A percentile compares a stretch with the other conserved stretches of the same genome.
Conservation (phyloP, 2,797 vertebrate genomes). For the Astyanax mexicanus region DNA sequence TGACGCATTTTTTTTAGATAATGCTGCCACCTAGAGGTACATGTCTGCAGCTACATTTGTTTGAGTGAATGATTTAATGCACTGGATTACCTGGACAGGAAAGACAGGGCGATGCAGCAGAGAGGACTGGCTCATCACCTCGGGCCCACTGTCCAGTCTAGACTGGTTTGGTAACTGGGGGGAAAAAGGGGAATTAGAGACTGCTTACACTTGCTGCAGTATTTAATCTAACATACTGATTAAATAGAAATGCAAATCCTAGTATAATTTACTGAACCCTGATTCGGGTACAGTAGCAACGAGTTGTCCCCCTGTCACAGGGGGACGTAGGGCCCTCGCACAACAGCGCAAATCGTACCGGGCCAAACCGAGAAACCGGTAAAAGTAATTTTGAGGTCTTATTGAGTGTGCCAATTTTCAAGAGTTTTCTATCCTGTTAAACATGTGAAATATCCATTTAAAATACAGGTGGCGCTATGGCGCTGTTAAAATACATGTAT, state of each 20-base stretch:
- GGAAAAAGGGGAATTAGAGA: slow-evolving; percentile 14
- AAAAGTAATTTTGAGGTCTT: too few relatives aligned
- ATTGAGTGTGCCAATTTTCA: too few relatives aligned
- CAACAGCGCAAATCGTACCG: too few relatives aligned
- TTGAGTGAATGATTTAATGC: background rate
- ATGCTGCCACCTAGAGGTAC: slow-evolving; percentile 43
- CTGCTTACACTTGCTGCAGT: background rate
- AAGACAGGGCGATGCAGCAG: slow-evolving; percentile 91
- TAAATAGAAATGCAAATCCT: background rate
- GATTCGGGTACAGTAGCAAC: too few relatives aligned
- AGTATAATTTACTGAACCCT: too few relatives aligned
- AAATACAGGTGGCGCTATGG: too few relatives aligned
- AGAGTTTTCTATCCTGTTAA: too few relatives aligned
- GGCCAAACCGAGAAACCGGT: too few relatives aligned
- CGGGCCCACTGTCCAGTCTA: slow-evolving; percentile 89
- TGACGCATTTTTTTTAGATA: background rate
- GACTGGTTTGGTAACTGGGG: slow-evolving; percentile 85
- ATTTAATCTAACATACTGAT: background rate
- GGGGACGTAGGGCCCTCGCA: too few relatives aligned
- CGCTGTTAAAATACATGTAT: too few relatives aligned
- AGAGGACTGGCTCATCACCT: slow-evolving; percentile 87
- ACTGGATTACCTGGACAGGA: slow-evolving; percentile 88
- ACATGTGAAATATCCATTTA: too few relatives aligned
- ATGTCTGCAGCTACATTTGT: background rate
- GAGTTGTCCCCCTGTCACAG: too few relatives aligned